phyloP scores from a whole-genome alignment of 1,140 invertebrate species.

The Drosophila pachea region DNA sequence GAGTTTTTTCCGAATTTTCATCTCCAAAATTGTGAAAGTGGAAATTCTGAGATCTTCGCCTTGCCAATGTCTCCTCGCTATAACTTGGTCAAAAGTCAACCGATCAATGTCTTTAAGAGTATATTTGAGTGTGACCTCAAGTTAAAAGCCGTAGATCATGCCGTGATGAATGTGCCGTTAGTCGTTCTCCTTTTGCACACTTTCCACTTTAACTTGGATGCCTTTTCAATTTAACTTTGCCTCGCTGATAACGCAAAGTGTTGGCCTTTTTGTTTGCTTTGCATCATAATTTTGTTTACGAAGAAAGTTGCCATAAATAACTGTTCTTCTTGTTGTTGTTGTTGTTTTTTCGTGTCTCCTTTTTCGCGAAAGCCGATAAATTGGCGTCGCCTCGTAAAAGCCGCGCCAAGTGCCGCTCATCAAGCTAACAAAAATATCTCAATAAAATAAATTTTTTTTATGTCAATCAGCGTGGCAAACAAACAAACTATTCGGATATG shows the following conservation, averaged over 20 bases:
- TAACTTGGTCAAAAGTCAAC: too few relatives aligned
- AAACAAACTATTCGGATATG: constrained; percentile 42
- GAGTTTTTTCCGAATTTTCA: too few relatives aligned
- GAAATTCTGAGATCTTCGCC: too few relatives aligned
- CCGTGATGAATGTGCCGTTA: too few relatives aligned
- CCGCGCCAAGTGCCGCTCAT: constrained; percentile 46
- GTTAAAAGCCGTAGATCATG: too few relatives aligned
- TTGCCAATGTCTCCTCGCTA: too few relatives aligned
- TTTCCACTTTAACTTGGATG: not conserved
- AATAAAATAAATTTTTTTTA: constrained; percentile 62
- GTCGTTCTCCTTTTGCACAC: not conserved
- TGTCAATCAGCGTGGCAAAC: constrained; percentile 68
- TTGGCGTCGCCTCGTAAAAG: constrained; percentile 56
- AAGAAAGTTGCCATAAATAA: constrained; percentile 54
- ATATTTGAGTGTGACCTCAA: too few relatives aligned
- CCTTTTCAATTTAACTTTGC: not conserved
- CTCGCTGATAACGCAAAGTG: constrained; percentile 30
- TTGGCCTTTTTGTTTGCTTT: constrained; percentile 23
- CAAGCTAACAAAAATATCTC: constrained; percentile 71
- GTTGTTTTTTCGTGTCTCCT: not conserved
- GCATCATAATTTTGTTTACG: constrained; percentile 56
- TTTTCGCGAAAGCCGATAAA: constrained; percentile 51
- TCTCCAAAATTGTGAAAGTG: too few relatives aligned
- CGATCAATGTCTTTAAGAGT: too few relatives aligned
- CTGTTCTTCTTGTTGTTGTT: too few relatives aligned